phyloP scores from a whole-genome alignment of 1,140 invertebrate species.

The Drosophila lacteicornis region DNA sequence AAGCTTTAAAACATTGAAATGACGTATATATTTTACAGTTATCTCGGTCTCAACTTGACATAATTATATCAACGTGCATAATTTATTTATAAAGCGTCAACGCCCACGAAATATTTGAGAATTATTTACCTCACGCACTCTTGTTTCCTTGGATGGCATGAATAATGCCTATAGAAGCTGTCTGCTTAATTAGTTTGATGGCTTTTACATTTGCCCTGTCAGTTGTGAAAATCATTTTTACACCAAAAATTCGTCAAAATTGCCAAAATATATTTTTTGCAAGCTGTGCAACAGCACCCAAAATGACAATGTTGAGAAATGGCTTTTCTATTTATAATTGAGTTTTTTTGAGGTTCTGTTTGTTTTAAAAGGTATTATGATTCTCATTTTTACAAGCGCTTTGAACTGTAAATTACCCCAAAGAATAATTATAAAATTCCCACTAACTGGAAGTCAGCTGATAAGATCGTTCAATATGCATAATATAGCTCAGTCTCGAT shows the following conservation, averaged over 20 bases:
- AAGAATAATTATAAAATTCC: constrained; percentile 5
- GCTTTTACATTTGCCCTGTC: constrained; percentile 31
- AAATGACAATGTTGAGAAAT: constrained; percentile 29
- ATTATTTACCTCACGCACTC: constrained; percentile 16
- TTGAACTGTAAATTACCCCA: constrained; percentile 3
- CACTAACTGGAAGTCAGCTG: constrained; percentile 9
- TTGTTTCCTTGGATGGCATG: constrained; percentile 22
- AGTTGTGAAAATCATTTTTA: constrained; percentile 13
- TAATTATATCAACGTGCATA: constrained; percentile 26
- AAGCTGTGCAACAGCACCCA: constrained; percentile 6
- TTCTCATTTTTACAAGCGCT: not conserved
- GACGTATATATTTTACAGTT: constrained; percentile 9
- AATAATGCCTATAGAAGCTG: constrained; percentile 7
- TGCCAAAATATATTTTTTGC: constrained; percentile 15
- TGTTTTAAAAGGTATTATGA: not conserved
- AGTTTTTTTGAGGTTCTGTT: not conserved
- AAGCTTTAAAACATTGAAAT: constrained; percentile 20
- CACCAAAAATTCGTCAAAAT: constrained; percentile 10
- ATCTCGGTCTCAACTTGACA: constrained; percentile 38
- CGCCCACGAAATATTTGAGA: constrained; percentile 19
- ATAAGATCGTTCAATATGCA: constrained; percentile 22
- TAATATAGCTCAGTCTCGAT: constrained; percentile 1
- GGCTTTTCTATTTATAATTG: constrained; percentile 28
- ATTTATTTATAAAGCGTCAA: constrained; percentile 39
- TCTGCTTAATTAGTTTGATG: constrained; percentile 45